Evolutionary conservation across 1,140 invertebrate genomes (phyloP), one percentile per base, ranked within the genome.

Genomic region (Diorhabda sublineata): DNA sequence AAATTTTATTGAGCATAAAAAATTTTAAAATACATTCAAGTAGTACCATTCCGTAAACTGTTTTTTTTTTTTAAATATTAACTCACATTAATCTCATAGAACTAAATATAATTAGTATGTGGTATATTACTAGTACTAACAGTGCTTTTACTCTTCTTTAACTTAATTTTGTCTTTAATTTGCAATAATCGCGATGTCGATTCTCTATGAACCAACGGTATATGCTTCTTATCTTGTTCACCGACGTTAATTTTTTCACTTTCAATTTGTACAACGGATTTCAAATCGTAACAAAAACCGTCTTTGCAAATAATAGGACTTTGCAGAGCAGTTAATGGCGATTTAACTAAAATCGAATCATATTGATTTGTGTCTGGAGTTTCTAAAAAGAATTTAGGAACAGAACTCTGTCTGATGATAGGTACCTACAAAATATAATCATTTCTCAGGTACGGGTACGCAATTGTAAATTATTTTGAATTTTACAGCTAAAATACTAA

Each of bases 381-480:
- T 43, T 76, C 77, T 47, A 78, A 42, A 63, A 72, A 78, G 61
- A 78, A 78, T 71, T 78, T 78, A 3, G 77, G 77, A 71, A 78
- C 72, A 7, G 76, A 77, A 52, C 73, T 72, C 64, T 78, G 77
- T 42, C 75, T 68, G 8, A 78, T 78, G 42, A 78, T 72, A 3
- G 75, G 76, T 5, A 78, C 45, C 47, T 52, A 52, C 26, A 52
- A 52, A 52, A 52, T 52, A 8, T 52, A 52, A 52, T 52, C 2
- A 52, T n/a, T 8, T 52, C 6, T 52, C n/a, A 52, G 47, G 4
- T 8, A 52, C n/a, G n/a, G n/a, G 2, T 52, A 2, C 47, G 26
- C 26, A 26, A 26, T 1, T 26, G 1, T 26, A 26, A 26, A 26
- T 26, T 26, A 26, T 26, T 26, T 26, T 26, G 26, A 26, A 26